Percentiles rank a stretch among this genome's conserved stretches.
Evolutionary conservation across 2,888 invertebrate genomes (phyloP).

Genomic region (Megaustenia siamemsis): DNA sequence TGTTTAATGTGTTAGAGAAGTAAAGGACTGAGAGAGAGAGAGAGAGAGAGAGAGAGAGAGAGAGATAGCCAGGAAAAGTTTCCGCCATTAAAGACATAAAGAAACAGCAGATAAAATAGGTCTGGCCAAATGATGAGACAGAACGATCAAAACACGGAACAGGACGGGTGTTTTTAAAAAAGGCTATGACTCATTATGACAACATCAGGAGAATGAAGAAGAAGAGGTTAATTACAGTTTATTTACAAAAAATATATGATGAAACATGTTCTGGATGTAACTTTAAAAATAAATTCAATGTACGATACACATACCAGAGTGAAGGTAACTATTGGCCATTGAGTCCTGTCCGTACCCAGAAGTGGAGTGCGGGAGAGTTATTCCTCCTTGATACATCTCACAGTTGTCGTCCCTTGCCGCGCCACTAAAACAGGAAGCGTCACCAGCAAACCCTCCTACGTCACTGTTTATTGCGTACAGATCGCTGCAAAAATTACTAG

Average conservation of each 20-base stretch:
- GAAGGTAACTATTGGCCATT: conserved; percentile 56
- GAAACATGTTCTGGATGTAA: not conserved
- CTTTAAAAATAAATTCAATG: not conserved
- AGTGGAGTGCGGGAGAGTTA: conserved; percentile 52
- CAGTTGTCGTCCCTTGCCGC: not conserved
- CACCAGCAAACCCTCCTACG: not conserved
- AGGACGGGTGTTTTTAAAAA: too few relatives aligned
- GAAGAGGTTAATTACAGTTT: too few relatives aligned
- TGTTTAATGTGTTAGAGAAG: too few relatives aligned
- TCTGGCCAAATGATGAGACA: too few relatives aligned
- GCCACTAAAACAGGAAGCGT: not conserved
- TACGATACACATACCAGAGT: conserved; percentile 44
- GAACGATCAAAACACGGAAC: too few relatives aligned
- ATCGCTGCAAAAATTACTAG: not conserved
- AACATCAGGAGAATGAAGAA: too few relatives aligned
- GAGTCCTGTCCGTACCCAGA: conserved; percentile 56
- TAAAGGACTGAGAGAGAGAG: too few relatives aligned
- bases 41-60: too few relatives aligned
- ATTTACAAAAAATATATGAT: not conserved
- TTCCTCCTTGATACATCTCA: conserved; percentile 55
- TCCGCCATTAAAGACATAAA: too few relatives aligned
- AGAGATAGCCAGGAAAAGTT: too few relatives aligned
- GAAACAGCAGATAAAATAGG: too few relatives aligned
- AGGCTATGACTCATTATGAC: too few relatives aligned
- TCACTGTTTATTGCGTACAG: conserved; percentile 1